Conservation (phyloP, 2,797 vertebrate genomes). For the Cynopterus sphinx region DNA sequence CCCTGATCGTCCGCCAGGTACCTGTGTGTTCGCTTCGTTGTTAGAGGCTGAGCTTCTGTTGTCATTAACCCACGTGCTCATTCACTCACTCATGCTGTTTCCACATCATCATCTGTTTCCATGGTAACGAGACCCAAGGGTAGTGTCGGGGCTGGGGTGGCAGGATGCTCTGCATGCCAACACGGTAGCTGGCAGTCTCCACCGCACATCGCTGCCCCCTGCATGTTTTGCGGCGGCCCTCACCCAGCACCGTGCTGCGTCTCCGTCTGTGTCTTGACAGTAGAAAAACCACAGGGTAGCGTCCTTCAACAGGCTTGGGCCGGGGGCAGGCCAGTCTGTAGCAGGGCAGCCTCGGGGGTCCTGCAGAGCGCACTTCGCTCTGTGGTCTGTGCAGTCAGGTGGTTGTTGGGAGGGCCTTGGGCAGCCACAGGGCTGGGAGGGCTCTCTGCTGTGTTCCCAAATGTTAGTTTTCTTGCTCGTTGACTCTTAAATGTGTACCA, state of each 20-base stretch:
- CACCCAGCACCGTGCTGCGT: slow-evolving; percentile 69
- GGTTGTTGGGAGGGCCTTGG: background rate
- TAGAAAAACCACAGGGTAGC: slow-evolving; percentile 68
- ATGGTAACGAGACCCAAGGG: slow-evolving; percentile 78
- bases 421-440: slow-evolving; percentile 34
- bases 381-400: background rate
- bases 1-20: slow-evolving; percentile 97
- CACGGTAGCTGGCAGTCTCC: slow-evolving; percentile 63
- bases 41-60: slow-evolving; percentile 76
- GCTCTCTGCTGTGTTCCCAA: slow-evolving; percentile 67
- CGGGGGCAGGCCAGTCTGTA: slow-evolving; percentile 12
- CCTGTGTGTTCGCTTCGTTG: slow-evolving; percentile 63
- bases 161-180: slow-evolving; percentile 82
- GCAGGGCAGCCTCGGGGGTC: background rate
- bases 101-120: slow-evolving; percentile 85
- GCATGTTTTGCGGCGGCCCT: slow-evolving; percentile 83
- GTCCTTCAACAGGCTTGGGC: slow-evolving; percentile 35
- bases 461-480: slow-evolving; percentile 40
- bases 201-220: slow-evolving; percentile 79
- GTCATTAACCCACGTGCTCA: slow-evolving; percentile 87
- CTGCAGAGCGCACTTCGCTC: background rate
- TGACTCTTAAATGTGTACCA: slow-evolving; percentile 57
- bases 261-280: slow-evolving; percentile 69
- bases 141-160: slow-evolving; percentile 73
- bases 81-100: slow-evolving; percentile 87